These are phyloP conservation scores for Eristalinus aeneus DNA, from an alignment of 2,888 invertebrate species.

Conservation along the genomic window DNA sequence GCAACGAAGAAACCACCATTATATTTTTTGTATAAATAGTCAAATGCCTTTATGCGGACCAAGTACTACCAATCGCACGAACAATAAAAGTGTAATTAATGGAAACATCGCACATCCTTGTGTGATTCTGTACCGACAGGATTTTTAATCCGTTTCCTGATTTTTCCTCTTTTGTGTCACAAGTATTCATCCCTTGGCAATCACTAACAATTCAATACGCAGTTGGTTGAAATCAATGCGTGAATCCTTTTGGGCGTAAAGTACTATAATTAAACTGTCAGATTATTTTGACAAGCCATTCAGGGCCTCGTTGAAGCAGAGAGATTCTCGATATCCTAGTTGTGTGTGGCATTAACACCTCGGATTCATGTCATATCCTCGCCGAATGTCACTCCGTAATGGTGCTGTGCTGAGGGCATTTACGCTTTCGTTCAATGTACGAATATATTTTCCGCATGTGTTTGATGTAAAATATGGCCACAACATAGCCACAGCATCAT, in stretches of 20 bases:
- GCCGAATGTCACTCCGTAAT: constrained; percentile 10
- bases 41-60: not conserved
- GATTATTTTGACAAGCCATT: constrained; percentile 79
- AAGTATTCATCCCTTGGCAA: constrained; percentile 2
- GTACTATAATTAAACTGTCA: constrained; percentile 79
- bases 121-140: constrained; percentile 34
- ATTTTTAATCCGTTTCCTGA: constrained; percentile 67
- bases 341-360: constrained; percentile 65
- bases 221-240: constrained; percentile 48
- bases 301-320: constrained; percentile 42
- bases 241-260: constrained; percentile 15
- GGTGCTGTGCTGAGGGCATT: not conserved
- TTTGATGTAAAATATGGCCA: constrained; percentile 29
- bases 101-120: constrained; percentile 40
- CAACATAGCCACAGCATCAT: constrained; percentile 3
- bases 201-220: constrained; percentile 47
- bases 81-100: constrained; percentile 59
- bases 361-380: not conserved
- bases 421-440: not conserved
- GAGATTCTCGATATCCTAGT: constrained; percentile 57
- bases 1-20: too few relatives aligned
- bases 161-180: constrained; percentile 49
- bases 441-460: not conserved
- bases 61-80: constrained; percentile 55
- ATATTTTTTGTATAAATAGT: not conserved